A percentile compares a stretch with the other conserved stretches of the same genome.
These are phyloP conservation scores for Lamprotornis superbus DNA, from an alignment of 2,113 vertebrate species.

Conservation along the genomic window DNA sequence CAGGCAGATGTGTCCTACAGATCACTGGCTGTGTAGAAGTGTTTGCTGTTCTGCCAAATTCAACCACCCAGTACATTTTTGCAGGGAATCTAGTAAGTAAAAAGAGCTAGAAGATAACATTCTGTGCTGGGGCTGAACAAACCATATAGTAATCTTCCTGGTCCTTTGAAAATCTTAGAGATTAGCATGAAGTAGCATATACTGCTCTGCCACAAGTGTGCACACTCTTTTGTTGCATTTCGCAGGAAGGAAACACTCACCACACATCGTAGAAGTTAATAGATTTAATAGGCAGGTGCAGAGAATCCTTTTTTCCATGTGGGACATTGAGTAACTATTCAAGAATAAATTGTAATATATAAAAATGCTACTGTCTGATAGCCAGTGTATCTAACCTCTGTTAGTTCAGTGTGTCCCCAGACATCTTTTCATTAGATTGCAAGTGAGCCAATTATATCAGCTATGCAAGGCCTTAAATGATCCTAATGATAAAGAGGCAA, in stretches of 20 bases:
- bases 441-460: not conserved
- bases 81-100: constrained; percentile 67
- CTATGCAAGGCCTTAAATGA: not conserved
- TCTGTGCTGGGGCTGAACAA: not conserved
- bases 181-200: not conserved
- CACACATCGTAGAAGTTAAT: not conserved
- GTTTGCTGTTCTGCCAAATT: constrained; percentile 43
- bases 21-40: constrained; percentile 49
- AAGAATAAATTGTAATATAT: not conserved
- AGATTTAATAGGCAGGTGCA: not conserved
- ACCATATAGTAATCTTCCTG: not conserved
- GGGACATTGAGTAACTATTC: not conserved
- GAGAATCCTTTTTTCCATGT: not conserved
- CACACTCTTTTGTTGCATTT: not conserved
- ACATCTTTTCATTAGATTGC: not conserved
- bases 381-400: not conserved
- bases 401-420: not conserved
- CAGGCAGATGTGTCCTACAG: constrained; percentile 53
- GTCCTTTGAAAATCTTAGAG: not conserved
- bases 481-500: not conserved
- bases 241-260: not conserved
- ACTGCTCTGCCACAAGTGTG: not conserved
- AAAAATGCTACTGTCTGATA: not conserved
- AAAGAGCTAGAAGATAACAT: not conserved
- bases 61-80: constrained; percentile 27